Percentiles rank a stretch among this genome's conserved stretches.
Evolutionary conservation across 2,888 invertebrate genomes (phyloP).

Genomic region (Parapristionchus giblindavisi): DNA sequence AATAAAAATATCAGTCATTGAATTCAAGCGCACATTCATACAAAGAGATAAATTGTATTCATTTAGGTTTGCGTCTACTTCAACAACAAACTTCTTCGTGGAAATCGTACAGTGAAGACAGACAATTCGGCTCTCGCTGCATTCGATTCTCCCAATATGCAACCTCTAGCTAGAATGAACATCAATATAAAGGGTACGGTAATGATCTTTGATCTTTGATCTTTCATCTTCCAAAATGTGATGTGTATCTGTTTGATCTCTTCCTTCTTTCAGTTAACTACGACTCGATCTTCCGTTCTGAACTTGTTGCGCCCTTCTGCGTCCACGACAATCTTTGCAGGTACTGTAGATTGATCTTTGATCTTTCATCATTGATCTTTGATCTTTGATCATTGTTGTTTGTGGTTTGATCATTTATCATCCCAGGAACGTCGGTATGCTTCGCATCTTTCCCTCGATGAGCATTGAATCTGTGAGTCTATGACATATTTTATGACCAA

Average conservation of each 20-base stretch:
- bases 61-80: constrained; percentile 80
- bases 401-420: too few relatives aligned
- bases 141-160: constrained; percentile 86
- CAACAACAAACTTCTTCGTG: constrained; percentile 85
- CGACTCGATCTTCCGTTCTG: constrained; percentile 77
- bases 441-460: constrained; percentile 91
- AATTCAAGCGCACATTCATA: too few relatives aligned
- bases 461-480: constrained; percentile 78
- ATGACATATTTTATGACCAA: neutral
- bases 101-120: constrained; percentile 82
- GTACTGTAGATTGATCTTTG: neutral
- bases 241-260: too few relatives aligned
- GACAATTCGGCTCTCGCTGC: constrained; percentile 79
- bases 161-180: constrained; percentile 84
- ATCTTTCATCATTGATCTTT: neutral
- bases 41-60: too few relatives aligned
- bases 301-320: constrained; percentile 73
- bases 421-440: constrained; percentile 81
- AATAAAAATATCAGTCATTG: too few relatives aligned
- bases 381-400: neutral
- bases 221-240: constrained; percentile 2
- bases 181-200: constrained; percentile 79
- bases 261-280: constrained; percentile 78
- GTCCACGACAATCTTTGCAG: constrained; percentile 80
- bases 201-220: constrained; percentile 7